Base-by-base conservation (phyloP, 1,140 invertebrate species). In the Drosophila mojavensis region DNA sequence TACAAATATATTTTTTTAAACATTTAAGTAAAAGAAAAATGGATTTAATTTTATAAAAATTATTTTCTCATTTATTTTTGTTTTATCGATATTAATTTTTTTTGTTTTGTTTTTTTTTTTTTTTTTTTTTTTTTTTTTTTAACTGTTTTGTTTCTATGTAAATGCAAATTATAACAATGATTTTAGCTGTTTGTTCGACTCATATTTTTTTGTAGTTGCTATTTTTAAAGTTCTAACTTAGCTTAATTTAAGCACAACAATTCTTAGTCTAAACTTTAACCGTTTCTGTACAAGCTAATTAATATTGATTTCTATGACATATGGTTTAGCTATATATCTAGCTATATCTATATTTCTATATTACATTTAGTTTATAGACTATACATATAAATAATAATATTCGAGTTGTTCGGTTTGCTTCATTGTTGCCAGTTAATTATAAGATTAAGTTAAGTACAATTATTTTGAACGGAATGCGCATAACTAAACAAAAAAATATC, bases 391-490 rank as follows among this genome's bases (percentile, higher is more conserved):
- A 48, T 60, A 41, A 50, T 58, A 48, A 53, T 74, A 83, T 80
- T 83, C 81, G 81, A 83, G 75, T 83, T 83, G 81, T 84, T 83
- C 81, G 78, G 56, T 68, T 82, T 63, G 78, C 77, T 74, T 79
- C 70, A 61, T 72, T 69, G 53, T 51, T 62, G 67, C 33, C 51
- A 55, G 45, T 63, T 47, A 41, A 54, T 65, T 60, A 11, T 39
- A 39, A 39, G 28, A 53, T 3, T 30, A 15, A 7, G 28, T 74
- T 74, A 75, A 70, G 72, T 65, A 72, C 59, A 62, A 71, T 60
- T 78, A 78, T 45, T 73, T 73, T 84, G 58, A 88, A 86, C 82
- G 83, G 83, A 86, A 82, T 86, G 79, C 83, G 79, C 20, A 67
- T 64, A 56, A 74, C 59, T 73, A 79, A 75, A 56, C 11, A 58